These are phyloP conservation scores for Heliconius ethilla DNA, from an alignment of 2,888 invertebrate species.

Conservation along the genomic window DNA sequence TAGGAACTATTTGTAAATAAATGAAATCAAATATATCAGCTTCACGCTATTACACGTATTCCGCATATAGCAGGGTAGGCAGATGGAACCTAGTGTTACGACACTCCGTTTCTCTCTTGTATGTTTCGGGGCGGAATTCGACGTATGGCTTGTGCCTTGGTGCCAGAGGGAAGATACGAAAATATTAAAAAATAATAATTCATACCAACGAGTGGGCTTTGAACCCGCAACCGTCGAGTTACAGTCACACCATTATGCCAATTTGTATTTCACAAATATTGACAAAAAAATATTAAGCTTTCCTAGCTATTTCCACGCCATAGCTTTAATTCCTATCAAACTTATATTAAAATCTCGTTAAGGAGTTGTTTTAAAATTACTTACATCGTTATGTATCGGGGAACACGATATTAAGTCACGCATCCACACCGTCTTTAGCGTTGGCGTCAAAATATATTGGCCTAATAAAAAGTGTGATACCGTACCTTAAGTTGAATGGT, in stretches of 20 bases:
- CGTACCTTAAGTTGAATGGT: not conserved
- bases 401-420: conserved; percentile 20
- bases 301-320: not conserved
- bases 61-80: no score
- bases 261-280: not conserved
- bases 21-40: no score
- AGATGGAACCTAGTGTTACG: no score
- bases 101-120: no score
- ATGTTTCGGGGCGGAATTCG: no score
- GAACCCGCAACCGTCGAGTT: no score
- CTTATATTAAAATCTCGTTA: conserved; percentile 16
- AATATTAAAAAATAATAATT: no score
- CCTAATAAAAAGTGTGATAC: conserved; percentile 13
- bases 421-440: conserved; percentile 2
- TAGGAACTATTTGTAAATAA: conserved; percentile 3
- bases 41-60: no score
- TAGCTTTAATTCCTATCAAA: conserved; percentile 11
- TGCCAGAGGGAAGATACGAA: no score
- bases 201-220: no score
- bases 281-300: not conserved
- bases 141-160: no score
- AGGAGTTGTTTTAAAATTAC: conserved; percentile 18
- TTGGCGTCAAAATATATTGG: conserved; percentile 8
- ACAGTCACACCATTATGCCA: no score
- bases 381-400: conserved; percentile 21